These are phyloP conservation scores for Gymnocephalus cernua DNA, from an alignment of 2,113 vertebrate genomes.

Conservation along the genomic window DNA sequence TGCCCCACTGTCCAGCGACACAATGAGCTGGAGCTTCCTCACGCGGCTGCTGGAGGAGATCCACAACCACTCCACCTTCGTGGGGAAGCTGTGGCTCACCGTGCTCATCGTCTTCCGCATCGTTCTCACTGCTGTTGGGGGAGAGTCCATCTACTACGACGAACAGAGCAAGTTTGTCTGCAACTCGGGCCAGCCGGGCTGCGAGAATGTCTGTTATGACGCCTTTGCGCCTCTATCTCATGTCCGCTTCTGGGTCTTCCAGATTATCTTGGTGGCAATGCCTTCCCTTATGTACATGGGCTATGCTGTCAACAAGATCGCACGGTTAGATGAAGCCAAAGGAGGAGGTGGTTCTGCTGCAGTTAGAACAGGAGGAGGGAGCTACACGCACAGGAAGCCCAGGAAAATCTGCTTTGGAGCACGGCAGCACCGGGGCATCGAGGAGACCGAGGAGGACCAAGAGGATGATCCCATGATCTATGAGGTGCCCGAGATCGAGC, in stretches of 20 bases:
- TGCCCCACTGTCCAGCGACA: constrained; percentile 86
- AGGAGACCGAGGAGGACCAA: constrained; percentile 92
- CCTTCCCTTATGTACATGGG: constrained; percentile 96
- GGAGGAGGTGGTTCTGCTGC: constrained; percentile 71
- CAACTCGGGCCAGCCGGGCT: constrained; percentile 97
- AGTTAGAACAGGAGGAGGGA: constrained; percentile 72
- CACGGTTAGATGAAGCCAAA: constrained; percentile 89
- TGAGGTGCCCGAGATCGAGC: constrained; percentile 93
- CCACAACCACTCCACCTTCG: constrained; percentile 99
- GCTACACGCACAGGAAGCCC: constrained; percentile 85
- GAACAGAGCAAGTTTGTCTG: constrained; percentile 99
- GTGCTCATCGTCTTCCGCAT: constrained; percentile 97
- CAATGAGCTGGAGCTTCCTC: constrained; percentile 99
- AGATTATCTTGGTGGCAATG: constrained; percentile 95
- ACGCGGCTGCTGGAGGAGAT: constrained; percentile 98
- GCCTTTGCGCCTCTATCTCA: constrained; percentile 96
- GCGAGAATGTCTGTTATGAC: constrained; percentile 98
- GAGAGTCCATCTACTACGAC: constrained; percentile 98
- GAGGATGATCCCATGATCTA: constrained; percentile 99
- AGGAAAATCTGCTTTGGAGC: constrained; percentile 89
- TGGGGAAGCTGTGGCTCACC: constrained; percentile 99
- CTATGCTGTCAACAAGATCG: constrained; percentile 96
- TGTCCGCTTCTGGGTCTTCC: constrained; percentile 98
- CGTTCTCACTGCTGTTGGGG: constrained; percentile 96
- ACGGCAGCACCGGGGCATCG: constrained; percentile 90